phyloP scores from a whole-genome alignment of 2,888 invertebrate species.

The Erebia palarica region DNA sequence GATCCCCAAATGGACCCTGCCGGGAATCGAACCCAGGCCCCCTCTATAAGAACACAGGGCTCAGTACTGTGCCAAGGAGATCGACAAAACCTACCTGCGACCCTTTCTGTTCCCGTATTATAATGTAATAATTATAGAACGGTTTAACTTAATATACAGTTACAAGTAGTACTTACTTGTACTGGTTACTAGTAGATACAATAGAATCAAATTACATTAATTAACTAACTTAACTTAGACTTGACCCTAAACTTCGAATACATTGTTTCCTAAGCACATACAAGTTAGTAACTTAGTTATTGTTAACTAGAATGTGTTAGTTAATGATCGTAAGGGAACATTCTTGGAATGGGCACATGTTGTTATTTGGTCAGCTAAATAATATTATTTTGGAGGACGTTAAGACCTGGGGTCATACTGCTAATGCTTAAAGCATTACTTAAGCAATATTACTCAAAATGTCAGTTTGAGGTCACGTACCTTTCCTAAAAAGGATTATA shows the following conservation, averaged over 20 bases:
- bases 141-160: neutral
- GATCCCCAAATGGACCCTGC: too few species aligned
- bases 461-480: too few species aligned
- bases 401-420: neutral
- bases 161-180: neutral
- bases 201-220: conserved; percentile 17
- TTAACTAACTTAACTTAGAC: conserved; percentile 18
- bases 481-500: too few species aligned
- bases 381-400: neutral
- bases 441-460: too few species aligned
- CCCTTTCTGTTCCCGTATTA: neutral
- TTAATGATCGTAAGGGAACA: conserved; percentile 29
- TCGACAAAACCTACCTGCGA: too few species aligned
- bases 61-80: too few species aligned
- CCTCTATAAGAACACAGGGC: too few species aligned
- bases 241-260: conserved; percentile 34
- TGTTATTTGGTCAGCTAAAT: conserved; percentile 1
- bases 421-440: neutral
- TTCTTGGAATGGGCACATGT: conserved; percentile 9
- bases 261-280: conserved; percentile 34
- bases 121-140: neutral
- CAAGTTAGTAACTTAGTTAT: conserved; percentile 36
- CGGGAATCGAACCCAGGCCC: too few species aligned
- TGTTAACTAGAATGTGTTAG: conserved; percentile 36
- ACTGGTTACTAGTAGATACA: too few species aligned